These are phyloP conservation scores for Pagetopsis macropterus DNA, from an alignment of 2,797 vertebrate species.

Conservation along the genomic window DNA sequence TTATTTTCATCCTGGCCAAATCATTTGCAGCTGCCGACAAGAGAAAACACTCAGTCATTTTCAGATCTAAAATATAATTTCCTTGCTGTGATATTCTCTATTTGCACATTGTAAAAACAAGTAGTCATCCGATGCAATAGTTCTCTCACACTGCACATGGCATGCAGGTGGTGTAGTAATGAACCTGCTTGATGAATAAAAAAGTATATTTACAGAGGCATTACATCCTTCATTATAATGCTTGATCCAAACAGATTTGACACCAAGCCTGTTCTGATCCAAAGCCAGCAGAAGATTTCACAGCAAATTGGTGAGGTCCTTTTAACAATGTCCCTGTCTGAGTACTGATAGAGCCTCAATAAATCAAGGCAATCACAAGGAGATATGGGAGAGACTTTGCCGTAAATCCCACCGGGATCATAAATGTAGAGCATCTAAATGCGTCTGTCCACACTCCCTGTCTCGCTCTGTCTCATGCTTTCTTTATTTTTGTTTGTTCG, in stretches of 20 bases:
- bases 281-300: constrained; percentile 74
- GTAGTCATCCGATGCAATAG: constrained; percentile 1
- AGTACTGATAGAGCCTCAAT: constrained; percentile 71
- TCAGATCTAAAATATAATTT: neutral
- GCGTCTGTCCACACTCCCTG: constrained; percentile 45
- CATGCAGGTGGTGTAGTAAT: constrained; percentile 28
- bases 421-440: constrained; percentile 69
- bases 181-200: constrained; percentile 43
- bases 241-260: constrained; percentile 63
- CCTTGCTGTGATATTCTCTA: neutral
- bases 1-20: constrained; percentile 9
- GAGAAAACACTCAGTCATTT: neutral
- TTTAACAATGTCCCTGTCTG: constrained; percentile 72
- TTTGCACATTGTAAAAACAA: constrained; percentile 12
- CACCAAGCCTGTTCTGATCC: constrained; percentile 49
- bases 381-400: constrained; percentile 66
- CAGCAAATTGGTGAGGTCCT: constrained; percentile 74
- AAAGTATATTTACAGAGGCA: constrained; percentile 40
- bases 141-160: neutral
- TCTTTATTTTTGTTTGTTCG: constrained; percentile 14
- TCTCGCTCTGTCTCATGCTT: constrained; percentile 38
- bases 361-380: constrained; percentile 78
- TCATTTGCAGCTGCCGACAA: constrained; percentile 5
- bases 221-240: constrained; percentile 52
- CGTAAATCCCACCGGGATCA: constrained; percentile 72